phyloP scores from a whole-genome alignment of 2,888 invertebrate species.

The Hybos culiciformis region DNA sequence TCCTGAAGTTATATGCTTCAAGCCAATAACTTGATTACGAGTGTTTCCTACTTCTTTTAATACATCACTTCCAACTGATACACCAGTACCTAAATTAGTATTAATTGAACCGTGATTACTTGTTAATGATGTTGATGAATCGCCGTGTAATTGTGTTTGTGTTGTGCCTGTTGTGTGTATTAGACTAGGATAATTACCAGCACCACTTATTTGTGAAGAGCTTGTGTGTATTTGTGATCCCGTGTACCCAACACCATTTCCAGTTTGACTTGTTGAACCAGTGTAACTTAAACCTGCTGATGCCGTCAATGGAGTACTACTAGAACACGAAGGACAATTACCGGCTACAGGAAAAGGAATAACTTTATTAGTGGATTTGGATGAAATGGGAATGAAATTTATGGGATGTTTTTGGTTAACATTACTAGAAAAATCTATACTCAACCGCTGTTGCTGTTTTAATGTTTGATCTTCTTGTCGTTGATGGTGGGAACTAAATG shows the following conservation, averaged over 20 bases:
- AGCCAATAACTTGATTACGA: too few relatives aligned
- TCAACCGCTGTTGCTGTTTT: conserved; percentile 9
- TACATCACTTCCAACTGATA: too few relatives aligned
- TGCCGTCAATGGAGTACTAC: too few relatives aligned
- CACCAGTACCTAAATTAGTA: too few relatives aligned
- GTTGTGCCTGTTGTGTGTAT: conserved; percentile 8
- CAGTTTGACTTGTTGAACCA: too few relatives aligned
- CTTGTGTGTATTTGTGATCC: too few relatives aligned
- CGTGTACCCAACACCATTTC: too few relatives aligned
- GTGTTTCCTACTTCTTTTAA: too few relatives aligned
- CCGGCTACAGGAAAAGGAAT: conserved; percentile 48
- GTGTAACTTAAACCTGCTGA: too few relatives aligned
- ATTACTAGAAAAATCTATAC: conserved; percentile 1
- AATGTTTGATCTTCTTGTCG: conserved; percentile 10
- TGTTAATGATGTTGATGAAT: neutral
- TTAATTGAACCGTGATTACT: too few relatives aligned
- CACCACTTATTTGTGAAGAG: conserved; percentile 13
- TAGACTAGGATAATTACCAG: conserved; percentile 4
- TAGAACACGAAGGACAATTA: conserved; percentile 41
- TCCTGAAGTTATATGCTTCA: too few relatives aligned
- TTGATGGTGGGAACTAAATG: conserved; percentile 4
- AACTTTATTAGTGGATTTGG: conserved; percentile 10
- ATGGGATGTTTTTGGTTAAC: conserved; percentile 11
- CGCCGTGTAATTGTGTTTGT: neutral
- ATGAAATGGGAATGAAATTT: conserved; percentile 11